Base-by-base conservation (phyloP, 2,797 vertebrate genomes). In the Sus cebifrons region DNA sequence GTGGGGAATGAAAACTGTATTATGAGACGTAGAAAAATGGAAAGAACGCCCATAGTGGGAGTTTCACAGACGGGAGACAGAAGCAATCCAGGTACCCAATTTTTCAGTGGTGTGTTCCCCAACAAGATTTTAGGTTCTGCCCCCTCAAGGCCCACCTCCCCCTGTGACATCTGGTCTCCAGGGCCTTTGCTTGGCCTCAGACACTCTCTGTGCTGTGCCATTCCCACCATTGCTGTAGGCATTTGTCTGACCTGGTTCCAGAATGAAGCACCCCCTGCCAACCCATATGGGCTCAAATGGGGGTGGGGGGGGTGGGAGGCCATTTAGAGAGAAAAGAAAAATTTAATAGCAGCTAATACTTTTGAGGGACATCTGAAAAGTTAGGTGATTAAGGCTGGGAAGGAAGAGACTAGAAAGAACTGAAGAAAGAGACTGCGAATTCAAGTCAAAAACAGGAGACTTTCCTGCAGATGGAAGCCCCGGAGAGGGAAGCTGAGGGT, bases 21-120 rank as follows among this genome's bases (percentile, higher is more conserved):
- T 23, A 17, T 11, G 25, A 14, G 27, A 25, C 11, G 2, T 56
- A 16, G n/a, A 29, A 32, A 17, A 85, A 56, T 32, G 60, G 52
- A 60, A 87, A n/a, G 62, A 40, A 52, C n/a, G 16, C n/a, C 40
- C 2, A 0, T 56, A 8, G 14, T 13, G 29, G 44, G 49, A 11
- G 32, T 68, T 71, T 62, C 56, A 60, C 78, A 11, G 13, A 77
- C 1, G 3, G 8, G 8, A 83, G 83, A 52, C 29, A 32, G 62
- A n/a, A 5, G 44, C 11, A 7, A 3, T 17, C 32, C 0, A 3
- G 20, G 8, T 1, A 3, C n/a, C 67, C 0, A 1, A 36, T 3
- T 67, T 49, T 17, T 8, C 40, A 23, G 40, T 12, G 17, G 10
- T 0, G 1, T 36, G 4, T 86, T 44, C 14, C 9, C 12, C 52